A percentile compares a stretch with the other conserved stretches of the same genome.
Conservation (phyloP, 2,113 vertebrate genomes). For the Cromileptes altivelis region DNA sequence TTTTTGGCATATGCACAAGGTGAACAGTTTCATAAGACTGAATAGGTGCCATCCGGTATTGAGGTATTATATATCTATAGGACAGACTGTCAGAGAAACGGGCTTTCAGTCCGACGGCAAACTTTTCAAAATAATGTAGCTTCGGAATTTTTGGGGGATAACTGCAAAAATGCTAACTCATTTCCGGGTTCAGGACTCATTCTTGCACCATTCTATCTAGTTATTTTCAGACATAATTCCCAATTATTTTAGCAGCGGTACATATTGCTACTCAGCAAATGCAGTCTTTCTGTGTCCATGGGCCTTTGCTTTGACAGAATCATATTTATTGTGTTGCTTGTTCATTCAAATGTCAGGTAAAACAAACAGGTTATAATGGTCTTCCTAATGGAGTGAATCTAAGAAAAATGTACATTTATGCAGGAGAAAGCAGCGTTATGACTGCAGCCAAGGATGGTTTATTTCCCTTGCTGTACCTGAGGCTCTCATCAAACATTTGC, state of each 20-base stretch:
- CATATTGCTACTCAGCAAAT: conserved; percentile 3
- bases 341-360: conserved; percentile 13
- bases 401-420: conserved; percentile 26
- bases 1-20: no score
- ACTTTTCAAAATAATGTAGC: no score
- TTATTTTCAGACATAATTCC: background rate
- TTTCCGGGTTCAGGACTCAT: no score
- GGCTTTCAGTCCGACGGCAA: no score
- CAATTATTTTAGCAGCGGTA: background rate
- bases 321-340: background rate
- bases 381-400: conserved; percentile 18
- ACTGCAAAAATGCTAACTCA: no score
- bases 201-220: no score
- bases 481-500: conserved; percentile 65
- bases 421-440: conserved; percentile 19
- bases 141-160: no score
- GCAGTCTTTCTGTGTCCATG: background rate
- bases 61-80: no score
- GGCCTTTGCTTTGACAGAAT: background rate
- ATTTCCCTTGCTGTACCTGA: conserved; percentile 46
- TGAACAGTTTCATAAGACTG: no score
- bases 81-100: no score
- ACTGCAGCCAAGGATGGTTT: conserved; percentile 32
- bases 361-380: conserved; percentile 5
- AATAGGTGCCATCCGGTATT: no score